These are phyloP conservation scores for Crepidodera aurea DNA, from an alignment of 2,888 invertebrate species.

Conservation along the genomic window DNA sequence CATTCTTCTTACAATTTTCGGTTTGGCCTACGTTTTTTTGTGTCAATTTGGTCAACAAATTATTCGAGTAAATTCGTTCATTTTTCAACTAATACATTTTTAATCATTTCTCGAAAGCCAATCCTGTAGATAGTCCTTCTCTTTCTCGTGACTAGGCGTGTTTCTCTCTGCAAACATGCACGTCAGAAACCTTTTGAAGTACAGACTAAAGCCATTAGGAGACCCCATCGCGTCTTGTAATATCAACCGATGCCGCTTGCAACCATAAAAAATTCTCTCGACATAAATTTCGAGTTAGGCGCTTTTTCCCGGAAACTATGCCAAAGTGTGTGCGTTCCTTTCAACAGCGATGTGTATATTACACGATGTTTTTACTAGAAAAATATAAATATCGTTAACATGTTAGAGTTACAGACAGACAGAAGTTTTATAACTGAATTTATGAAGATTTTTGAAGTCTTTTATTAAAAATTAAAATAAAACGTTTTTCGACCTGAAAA, in stretches of 20 bases:
- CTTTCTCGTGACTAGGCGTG: conserved; percentile 24
- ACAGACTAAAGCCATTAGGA: conserved; percentile 57
- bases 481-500: too few species aligned
- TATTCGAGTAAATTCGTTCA: too few species aligned
- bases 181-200: conserved; percentile 55
- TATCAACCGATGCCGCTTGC: conserved; percentile 53
- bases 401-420: too few species aligned
- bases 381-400: not conserved
- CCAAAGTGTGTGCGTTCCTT: conserved; percentile 13
- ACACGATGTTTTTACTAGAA: not conserved
- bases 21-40: too few species aligned
- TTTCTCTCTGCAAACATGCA: conserved; percentile 46
- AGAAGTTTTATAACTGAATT: too few species aligned
- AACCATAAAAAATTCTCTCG: conserved; percentile 55
- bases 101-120: too few species aligned
- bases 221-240: conserved; percentile 56
- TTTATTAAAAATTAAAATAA: too few species aligned
- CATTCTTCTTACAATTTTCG: too few species aligned
- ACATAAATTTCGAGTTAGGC: conserved; percentile 52
- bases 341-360: not conserved
- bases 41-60: too few species aligned
- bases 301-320: conserved; percentile 56
- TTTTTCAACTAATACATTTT: too few species aligned
- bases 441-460: too few species aligned
- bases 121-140: conserved; percentile 22